Evolutionary conservation across 2,113 vertebrate genomes (phyloP), one percentile per base, ranked within the genome.

Genomic region (Clarias gariepinus): DNA sequence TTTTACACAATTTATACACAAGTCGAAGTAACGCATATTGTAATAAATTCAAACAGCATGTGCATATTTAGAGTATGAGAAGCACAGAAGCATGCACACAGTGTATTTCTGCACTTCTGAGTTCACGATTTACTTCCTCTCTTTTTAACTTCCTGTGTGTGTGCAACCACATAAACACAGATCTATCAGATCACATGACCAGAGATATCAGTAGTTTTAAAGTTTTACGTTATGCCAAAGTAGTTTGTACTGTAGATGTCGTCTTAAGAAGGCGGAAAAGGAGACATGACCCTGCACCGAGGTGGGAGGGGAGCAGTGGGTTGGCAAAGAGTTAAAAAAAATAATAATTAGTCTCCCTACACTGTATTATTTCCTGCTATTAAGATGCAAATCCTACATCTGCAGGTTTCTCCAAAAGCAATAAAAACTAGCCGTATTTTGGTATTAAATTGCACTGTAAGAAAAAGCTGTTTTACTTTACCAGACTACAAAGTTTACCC

Each of bases 71-170:
- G 3, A 61, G 57, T 53, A 74, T n/a, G 6, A 23, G 85, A 36
- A 63, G 28, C 68, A 81, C 30, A 74, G 63, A 86, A 36, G 68
- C 41, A 79, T 10, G 76, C 80, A 73, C 55, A 82, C 57, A 81
- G 18, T 64, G 12, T 74, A 77, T 66, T 87, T 83, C 64, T 86
- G 63, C 85, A 83, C 23, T 89, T 89, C 89, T 33, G 63, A 58
- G 81, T 88, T 86, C 71, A 82, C 80, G 87, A 68, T 78, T 69
- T 89, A 90, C 84, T 92, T 91, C 92, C 92, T 91, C 91, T 88
- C 88, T 90, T 84, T 83, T 86, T 55, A 81, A 90, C 91, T 95
- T 94, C 94, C 94, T 95, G 93, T 94, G 89, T 92, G 90, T 61
- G 88, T 53, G 47, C 21, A 4, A 90, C 88, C 76, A 86, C 57